Percentiles rank a stretch among this genome's conserved stretches.
Evolutionary conservation across 1,140 invertebrate genomes (phyloP).

Genomic region (Scaptodrosophila lebanonensis): DNA sequence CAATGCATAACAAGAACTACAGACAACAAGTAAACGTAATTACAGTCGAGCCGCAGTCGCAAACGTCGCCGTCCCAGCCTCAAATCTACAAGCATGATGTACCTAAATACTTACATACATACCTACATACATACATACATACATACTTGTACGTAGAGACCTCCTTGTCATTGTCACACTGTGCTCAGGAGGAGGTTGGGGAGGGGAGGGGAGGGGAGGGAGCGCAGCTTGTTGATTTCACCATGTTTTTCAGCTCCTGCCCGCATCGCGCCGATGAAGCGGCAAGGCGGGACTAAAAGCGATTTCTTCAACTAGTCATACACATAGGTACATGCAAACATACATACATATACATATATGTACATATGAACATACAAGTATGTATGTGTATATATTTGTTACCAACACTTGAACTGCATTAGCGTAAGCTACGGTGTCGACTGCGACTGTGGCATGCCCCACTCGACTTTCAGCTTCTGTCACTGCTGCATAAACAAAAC

Average conservation of each 20-base stretch:
- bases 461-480: conserved; percentile 19
- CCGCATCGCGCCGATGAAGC: neutral
- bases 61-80: conserved; percentile 3
- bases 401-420: conserved; percentile 71
- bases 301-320: too few relatives aligned
- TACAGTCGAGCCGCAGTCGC: conserved; percentile 39
- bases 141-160: conserved; percentile 50
- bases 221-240: conserved; percentile 47
- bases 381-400: too few relatives aligned
- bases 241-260: too few relatives aligned
- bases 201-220: neutral
- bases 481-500: conserved; percentile 10
- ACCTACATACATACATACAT: too few relatives aligned
- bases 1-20: conserved; percentile 26
- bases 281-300: conserved; percentile 12
- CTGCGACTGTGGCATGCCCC: conserved; percentile 4
- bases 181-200: conserved; percentile 2
- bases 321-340: too few relatives aligned
- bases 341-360: too few relatives aligned
- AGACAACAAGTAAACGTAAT: conserved; percentile 74
- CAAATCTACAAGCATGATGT: too few relatives aligned
- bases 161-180: conserved; percentile 70
- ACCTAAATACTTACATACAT: too few relatives aligned
- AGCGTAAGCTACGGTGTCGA: conserved; percentile 55
- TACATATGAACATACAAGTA: too few relatives aligned